A percentile compares a stretch with the other conserved stretches of the same genome.
Conservation (phyloP, 2,888 invertebrate species). For the Brassicogethes aeneus region DNA sequence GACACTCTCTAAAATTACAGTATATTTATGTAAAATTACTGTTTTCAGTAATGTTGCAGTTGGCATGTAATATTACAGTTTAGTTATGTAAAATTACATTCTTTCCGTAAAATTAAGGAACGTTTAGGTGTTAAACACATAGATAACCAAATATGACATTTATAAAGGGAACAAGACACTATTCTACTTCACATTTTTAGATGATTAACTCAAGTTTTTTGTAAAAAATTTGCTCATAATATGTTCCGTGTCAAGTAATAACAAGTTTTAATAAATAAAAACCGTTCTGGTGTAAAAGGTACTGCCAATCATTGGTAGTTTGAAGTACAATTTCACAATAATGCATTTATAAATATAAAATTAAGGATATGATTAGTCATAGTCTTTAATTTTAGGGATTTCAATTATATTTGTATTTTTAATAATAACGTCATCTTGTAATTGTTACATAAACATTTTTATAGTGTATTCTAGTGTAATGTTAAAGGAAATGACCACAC, state of each 20-base stretch:
- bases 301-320: constrained; percentile 10
- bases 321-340: constrained; percentile 15
- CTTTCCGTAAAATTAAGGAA: too few relatives aligned
- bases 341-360: constrained; percentile 9
- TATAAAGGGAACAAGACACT: constrained; percentile 10
- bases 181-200: too few relatives aligned
- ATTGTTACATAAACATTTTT: constrained; percentile 4
- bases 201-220: not conserved
- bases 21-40: too few relatives aligned
- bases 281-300: constrained; percentile 7
- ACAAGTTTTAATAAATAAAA: constrained; percentile 1
- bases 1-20: too few relatives aligned
- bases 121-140: too few relatives aligned
- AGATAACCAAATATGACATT: not conserved
- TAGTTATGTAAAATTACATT: too few relatives aligned
- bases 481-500: constrained; percentile 7
- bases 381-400: too few relatives aligned
- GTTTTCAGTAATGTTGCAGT: too few relatives aligned
- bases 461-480: constrained; percentile 11
- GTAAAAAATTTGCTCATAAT: constrained; percentile 11
- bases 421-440: constrained; percentile 11
- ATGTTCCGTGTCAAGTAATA: constrained; percentile 12
- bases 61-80: too few relatives aligned
- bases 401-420: constrained; percentile 7
- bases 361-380: not conserved